Evolutionary conservation across 2,113 vertebrate species (phyloP).

Genomic region (Mesitornis unicolor): DNA sequence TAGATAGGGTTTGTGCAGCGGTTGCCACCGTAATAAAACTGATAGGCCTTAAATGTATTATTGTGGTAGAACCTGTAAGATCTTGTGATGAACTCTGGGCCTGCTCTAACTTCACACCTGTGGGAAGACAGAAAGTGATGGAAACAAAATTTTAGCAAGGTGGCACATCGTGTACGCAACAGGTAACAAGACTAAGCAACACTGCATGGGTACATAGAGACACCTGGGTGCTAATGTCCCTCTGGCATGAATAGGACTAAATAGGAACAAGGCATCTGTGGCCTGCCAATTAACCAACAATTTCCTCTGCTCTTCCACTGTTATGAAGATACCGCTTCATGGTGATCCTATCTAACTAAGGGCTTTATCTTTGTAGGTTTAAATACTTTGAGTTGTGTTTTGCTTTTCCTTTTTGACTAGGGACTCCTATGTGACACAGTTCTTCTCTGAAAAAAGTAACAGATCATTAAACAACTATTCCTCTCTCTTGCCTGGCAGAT

Average conservation of each 20-base stretch:
- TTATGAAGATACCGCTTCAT: neutral
- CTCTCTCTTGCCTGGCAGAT: neutral
- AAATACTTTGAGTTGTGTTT: neutral
- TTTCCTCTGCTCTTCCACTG: neutral
- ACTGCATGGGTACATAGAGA: neutral
- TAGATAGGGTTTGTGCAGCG: conserved; percentile 84
- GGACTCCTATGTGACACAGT: neutral
- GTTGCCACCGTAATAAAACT: conserved; percentile 85
- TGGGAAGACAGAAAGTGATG: neutral
- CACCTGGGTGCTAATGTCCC: neutral
- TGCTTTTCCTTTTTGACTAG: neutral
- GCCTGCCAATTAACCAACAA: neutral
- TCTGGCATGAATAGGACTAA: neutral
- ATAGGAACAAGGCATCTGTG: neutral
- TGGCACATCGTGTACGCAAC: neutral
- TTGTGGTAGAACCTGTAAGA: conserved; percentile 93
- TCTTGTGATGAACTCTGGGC: conserved; percentile 93
- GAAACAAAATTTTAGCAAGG: neutral
- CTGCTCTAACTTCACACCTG: conserved; percentile 94
- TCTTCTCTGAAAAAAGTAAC: neutral
- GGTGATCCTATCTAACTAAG: neutral
- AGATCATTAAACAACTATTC: neutral
- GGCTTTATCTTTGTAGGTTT: neutral
- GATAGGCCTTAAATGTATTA: conserved; percentile 86
- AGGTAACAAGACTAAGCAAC: neutral